Conservation (phyloP, 2,797 vertebrate species). For the Chelon auratus region DNA sequence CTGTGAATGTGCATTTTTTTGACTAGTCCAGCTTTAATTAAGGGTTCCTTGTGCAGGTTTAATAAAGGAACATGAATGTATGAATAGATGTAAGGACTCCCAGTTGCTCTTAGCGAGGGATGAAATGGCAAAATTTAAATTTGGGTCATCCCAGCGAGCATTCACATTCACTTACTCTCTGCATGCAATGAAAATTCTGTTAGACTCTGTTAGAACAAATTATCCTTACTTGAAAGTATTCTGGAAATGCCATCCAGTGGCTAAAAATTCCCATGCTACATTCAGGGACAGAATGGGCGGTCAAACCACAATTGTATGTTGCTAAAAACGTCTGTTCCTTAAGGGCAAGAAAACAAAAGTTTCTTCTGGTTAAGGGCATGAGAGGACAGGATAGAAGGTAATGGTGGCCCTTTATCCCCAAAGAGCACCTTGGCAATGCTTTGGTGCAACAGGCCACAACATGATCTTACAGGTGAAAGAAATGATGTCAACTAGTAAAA, state of each 20-base stretch:
- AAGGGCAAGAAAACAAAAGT: slow-evolving; percentile 21
- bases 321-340: slow-evolving; percentile 19
- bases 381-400: slow-evolving; percentile 11
- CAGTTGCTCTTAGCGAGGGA: background rate
- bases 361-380: slow-evolving; percentile 18
- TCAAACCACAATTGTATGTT: slow-evolving; percentile 54
- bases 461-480: slow-evolving; percentile 40
- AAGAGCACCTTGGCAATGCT: slow-evolving; percentile 1
- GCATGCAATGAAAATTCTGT: slow-evolving; percentile 10
- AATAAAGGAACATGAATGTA: background rate
- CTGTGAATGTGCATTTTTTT: background rate
- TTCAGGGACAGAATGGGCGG: slow-evolving; percentile 37
- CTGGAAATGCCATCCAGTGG: slow-evolving; percentile 17
- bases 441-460: slow-evolving; percentile 29
- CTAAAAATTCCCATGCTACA: slow-evolving; percentile 24
- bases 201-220: slow-evolving; percentile 21
- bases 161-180: slow-evolving; percentile 8
- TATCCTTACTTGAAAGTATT: slow-evolving; percentile 7
- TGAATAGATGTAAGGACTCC: background rate
- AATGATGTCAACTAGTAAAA: slow-evolving; percentile 27
- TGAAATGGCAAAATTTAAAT: slow-evolving; percentile 41
- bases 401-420: slow-evolving; percentile 8
- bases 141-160: slow-evolving; percentile 14
- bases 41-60: background rate
- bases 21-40: slow-evolving; percentile 8